Base-by-base conservation (phyloP, 2,113 vertebrate species). In the Panthera leo region DNA sequence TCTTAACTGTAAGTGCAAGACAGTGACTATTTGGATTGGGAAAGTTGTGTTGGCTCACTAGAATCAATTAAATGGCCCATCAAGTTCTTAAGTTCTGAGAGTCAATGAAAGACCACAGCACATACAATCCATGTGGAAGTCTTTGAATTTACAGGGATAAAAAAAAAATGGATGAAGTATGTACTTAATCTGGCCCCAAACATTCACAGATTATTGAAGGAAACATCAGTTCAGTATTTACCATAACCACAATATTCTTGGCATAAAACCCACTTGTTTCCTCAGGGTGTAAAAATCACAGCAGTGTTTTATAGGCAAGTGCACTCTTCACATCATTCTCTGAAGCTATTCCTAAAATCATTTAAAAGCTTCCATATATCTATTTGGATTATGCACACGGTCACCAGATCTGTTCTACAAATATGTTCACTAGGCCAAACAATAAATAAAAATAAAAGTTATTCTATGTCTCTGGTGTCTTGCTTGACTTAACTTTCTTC, bases 161-260 rank as follows among this genome's bases (percentile, higher is more conserved):
- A 36, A 29, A 14, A 88, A 80, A 36, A 34, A 11, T 55, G 13
- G 67, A 68, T 79, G 42, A 63, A 84, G 14, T 63, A 84, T 80
- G 94, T 97, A 96, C 93, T 91, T 94, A 97, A 96, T 90, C 5
- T 90, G 67, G 67, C 3, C 48, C 71, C 2, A 87, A 71, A 87
- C 4, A 92, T 31, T 21, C 39, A 61, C 4, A 76, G 36, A 83
- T 95, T 67, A 79, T 91, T 89, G 31, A 61, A 94, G 95, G 75
- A 12, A 89, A 14, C 8, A 73, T 19, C 27, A 39, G 4, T 67
- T 94, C 31, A 84, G 65, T 53, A 48, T 78, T 89, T 97, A 67
- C 68, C n/a, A 27, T 61, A 89, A 78, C 9, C 31, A 70, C 23
- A 58, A 34, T 84, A 86, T 68, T 83, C 34, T 83, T 31, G 16